Evolutionary conservation across 2,113 vertebrate species (phyloP).

Genomic region (Gila orcuttii): DNA sequence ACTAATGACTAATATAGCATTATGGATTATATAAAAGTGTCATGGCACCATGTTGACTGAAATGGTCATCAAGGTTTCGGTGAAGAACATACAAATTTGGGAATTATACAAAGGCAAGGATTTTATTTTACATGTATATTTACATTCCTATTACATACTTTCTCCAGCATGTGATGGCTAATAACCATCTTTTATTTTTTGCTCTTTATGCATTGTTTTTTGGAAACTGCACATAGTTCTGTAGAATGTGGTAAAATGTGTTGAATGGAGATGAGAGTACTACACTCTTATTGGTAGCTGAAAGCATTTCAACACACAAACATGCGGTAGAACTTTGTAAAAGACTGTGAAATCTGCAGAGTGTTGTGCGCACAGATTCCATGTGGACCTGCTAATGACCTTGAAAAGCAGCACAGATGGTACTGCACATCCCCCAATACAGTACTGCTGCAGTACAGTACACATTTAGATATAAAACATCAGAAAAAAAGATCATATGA

Average conservation of each 20-base stretch:
- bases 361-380: constrained; percentile 10
- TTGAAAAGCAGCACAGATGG: constrained; percentile 40
- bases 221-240: background rate
- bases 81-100: background rate
- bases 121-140: background rate
- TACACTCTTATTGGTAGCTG: background rate
- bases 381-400: constrained; percentile 25
- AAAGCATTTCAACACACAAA: background rate
- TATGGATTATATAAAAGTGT: background rate
- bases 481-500: background rate
- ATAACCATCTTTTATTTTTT: background rate
- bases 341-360: constrained; percentile 4
- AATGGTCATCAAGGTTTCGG: background rate
- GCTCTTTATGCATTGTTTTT: background rate
- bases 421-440: constrained; percentile 31
- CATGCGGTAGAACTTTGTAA: background rate
- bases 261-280: no score
- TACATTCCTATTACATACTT: background rate
- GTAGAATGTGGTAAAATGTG: background rate
- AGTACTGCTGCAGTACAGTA: background rate
- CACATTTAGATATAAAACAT: constrained; percentile 10
- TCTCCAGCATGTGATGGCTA: background rate
- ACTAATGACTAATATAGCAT: background rate
- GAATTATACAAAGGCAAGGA: background rate
- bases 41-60: background rate